A percentile compares a stretch with the other conserved stretches of the same genome.
Conservation (phyloP, 2,888 invertebrate species). For the Habroteleia sp. region DNA sequence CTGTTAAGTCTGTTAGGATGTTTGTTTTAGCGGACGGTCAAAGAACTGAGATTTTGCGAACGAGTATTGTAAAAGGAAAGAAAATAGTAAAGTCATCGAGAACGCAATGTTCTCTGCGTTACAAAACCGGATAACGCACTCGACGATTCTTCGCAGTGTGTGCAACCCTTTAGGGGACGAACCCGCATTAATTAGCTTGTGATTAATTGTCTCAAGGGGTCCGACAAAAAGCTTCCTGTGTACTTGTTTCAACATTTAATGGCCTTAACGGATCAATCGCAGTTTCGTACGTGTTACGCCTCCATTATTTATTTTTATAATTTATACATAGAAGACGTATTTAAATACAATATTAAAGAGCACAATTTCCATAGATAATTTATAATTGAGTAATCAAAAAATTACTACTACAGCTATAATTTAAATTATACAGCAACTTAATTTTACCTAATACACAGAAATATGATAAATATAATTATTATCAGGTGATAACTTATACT, state of each 20-base stretch:
- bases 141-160: constrained; percentile 30
- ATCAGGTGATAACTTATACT: no score
- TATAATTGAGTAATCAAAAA: no score
- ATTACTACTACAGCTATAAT: no score
- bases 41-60: constrained; percentile 26
- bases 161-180: constrained; percentile 55
- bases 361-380: no score
- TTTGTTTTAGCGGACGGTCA: constrained; percentile 23
- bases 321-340: neutral
- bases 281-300: constrained; percentile 12
- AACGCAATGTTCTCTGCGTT: constrained; percentile 24
- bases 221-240: constrained; percentile 70
- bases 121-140: constrained; percentile 24
- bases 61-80: constrained; percentile 23
- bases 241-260: constrained; percentile 45
- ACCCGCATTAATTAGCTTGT: constrained; percentile 73
- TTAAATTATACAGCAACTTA: no score
- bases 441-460: no score
- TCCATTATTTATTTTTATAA: constrained; percentile 16
- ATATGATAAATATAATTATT: no score
- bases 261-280: constrained; percentile 37
- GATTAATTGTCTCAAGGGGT: constrained; percentile 73
- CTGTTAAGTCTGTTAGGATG: constrained; percentile 1
- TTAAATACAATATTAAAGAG: no score
- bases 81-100: constrained; percentile 35